phyloP scores from a whole-genome alignment of 2,113 vertebrate genomes.

The Chaetodon auriga region DNA sequence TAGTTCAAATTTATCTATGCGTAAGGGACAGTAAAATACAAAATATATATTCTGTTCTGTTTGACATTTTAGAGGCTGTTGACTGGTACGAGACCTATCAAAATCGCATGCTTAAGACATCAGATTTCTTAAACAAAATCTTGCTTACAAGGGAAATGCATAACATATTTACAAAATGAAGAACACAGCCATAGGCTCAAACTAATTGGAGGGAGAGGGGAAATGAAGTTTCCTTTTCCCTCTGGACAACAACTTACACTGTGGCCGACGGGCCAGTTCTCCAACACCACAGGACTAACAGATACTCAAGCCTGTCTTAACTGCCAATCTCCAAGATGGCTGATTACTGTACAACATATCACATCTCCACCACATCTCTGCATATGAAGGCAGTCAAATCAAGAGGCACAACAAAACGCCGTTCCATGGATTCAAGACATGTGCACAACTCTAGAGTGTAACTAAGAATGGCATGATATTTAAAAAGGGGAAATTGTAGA shows the following conservation, averaged over 20 bases:
- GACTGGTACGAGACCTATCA: slow-evolving; percentile 76
- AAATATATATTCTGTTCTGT: slow-evolving; percentile 82
- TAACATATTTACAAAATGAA: slow-evolving; percentile 88
- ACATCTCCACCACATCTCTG: slow-evolving; percentile 55
- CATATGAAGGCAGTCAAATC: slow-evolving; percentile 45
- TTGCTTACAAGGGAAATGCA: slow-evolving; percentile 84
- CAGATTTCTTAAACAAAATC: slow-evolving; percentile 99
- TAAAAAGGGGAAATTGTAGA: slow-evolving; percentile 1
- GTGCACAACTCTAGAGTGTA: slow-evolving; percentile 49
- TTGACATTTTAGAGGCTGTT: slow-evolving; percentile 72
- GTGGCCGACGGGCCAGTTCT: slow-evolving; percentile 78
- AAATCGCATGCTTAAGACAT: slow-evolving; percentile 85
- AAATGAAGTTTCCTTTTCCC: slow-evolving; percentile 68
- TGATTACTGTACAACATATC: slow-evolving; percentile 70
- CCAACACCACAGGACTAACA: slow-evolving; percentile 69
- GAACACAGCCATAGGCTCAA: slow-evolving; percentile 85
- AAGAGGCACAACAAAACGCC: slow-evolving; percentile 34
- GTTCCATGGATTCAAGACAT: slow-evolving; percentile 51
- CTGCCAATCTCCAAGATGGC: slow-evolving; percentile 76
- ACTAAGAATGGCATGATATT: slow-evolving; percentile 38
- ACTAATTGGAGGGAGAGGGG: slow-evolving; percentile 73
- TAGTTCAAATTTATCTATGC: slow-evolving; percentile 74
- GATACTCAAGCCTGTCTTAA: slow-evolving; percentile 66
- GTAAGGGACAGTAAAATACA: slow-evolving; percentile 76
- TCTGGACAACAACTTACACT: slow-evolving; percentile 72